Base-by-base conservation (phyloP, 2,797 vertebrate genomes). In the Pseudomugil tenellus region DNA sequence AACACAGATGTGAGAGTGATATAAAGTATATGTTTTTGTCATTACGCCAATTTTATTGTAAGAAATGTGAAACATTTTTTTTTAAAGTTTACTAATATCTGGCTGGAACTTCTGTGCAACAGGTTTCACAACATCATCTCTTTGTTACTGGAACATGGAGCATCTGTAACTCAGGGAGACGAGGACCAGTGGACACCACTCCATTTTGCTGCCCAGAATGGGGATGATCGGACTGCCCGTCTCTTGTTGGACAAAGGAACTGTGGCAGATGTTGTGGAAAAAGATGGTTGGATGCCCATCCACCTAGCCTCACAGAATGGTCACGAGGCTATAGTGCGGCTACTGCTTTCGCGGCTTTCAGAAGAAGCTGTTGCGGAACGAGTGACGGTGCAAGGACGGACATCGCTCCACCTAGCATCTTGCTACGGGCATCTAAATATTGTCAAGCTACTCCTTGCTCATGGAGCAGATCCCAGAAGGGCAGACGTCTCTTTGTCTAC, bases 291-390 rank as follows among this genome's bases (percentile, higher is more conserved):
- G 96, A 95, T 84, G 0, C 92, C 96, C 0, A 89, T 97, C 53
- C 96, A 96, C 80, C 76, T 98, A 84, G 95, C 96, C 0, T 89
- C 93, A 0, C 96, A 98, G 91, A 97, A 96, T 23, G 94, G 96
- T 77, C 94, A 95, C 0, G 96, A 98, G 80, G 91, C 92, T 0
- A 92, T 96, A 53, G 94, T 93, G 3, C 79, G 92, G 9, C 90
- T 96, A 26, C 92, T 98, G 70, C 90, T 96, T 14, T 95, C 93
- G 3, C 92, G 91, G 28, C 63, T 90, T 67, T 72, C 84, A 0
- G 59, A 80, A 32, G 76, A 75, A 25, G 72, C 62, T 0, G 79
- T 92, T 0, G 70, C 83, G 11, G 88, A 91, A 39, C 21, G 49
- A 13, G 88, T 87, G 61, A 87, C 91, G 23, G 71, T 26, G 0